Base-by-base conservation (phyloP, 1,140 invertebrate genomes). In the Ericerus pela region DNA sequence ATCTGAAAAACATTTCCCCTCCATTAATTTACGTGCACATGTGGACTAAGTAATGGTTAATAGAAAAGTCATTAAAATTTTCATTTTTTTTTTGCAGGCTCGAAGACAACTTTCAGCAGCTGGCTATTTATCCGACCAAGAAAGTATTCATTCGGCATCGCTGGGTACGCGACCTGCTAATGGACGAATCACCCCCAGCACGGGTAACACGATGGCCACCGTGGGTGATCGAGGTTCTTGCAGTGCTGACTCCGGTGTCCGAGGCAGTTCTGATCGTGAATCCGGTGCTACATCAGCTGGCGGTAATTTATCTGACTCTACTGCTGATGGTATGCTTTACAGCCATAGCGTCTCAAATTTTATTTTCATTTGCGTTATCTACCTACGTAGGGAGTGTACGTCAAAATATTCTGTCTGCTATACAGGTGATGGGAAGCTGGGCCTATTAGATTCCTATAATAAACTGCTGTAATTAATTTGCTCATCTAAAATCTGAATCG, bases 231-330 rank as follows among this genome's bases (percentile, higher is more conserved):
- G 85, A 36, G 85, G 85, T 54, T 88, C 84, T 63, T 88, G 85
- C 68, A 87, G 84, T 62, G 86, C 85, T n/a, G 87, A 89, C 68
- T 87, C 84, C 18, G 86, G 84, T 18, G 82, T 86, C 1, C 74
- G 85, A 60, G 82, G 85, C 51, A 86, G 82, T 66, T 88, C 84
- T 62, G 85, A 89, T 65, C 70, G 82, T 22, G 82, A 85, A 63
- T 83, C 80, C 61, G 82, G 72, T 10, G 75, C 80, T 8, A 80
- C 79, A 27, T 81, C 80, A 37, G 75, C 79, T 27, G 79, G 81
- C 30, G 81, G 81, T 30, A 86, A 85, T 70, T 70, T 85, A 31
- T 84, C 80, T 1, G 82, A 85, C 64, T 85, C 82, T 1, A 84
- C 82, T 12, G 82, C 81, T 12, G 82, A 85, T 64, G 82, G 82